Conservation (phyloP, 1,140 invertebrate genomes). For the Pseudomyrmex pallidus region DNA sequence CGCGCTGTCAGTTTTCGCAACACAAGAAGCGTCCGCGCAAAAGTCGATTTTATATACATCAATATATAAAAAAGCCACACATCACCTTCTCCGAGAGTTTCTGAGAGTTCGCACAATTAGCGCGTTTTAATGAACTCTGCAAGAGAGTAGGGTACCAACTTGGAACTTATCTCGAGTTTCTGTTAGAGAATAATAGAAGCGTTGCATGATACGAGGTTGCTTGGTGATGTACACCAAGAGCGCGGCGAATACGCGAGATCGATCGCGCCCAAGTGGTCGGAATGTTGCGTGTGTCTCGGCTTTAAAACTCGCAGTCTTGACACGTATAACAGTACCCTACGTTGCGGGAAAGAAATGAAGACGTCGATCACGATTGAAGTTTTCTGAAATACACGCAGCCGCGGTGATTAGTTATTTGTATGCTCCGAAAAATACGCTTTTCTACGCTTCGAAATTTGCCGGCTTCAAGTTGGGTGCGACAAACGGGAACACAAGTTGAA, state of each 20-base stretch:
- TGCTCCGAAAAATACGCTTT: too few species aligned
- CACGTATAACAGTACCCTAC: background rate
- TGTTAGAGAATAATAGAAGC: background rate
- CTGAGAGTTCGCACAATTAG: constrained; percentile 3
- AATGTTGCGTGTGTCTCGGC: background rate
- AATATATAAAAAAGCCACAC: background rate
- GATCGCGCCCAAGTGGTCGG: constrained; percentile 27
- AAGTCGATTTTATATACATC: background rate
- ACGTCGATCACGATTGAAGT: constrained; percentile 11
- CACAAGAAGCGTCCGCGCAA: background rate
- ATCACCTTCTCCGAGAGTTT: background rate
- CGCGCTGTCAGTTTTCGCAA: constrained; percentile 58
- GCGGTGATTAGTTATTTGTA: too few species aligned
- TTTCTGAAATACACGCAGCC: background rate
- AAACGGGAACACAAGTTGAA: too few species aligned
- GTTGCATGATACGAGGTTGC: background rate
- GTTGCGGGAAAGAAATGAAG: background rate
- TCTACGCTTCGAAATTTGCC: constrained; percentile 24
- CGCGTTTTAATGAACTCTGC: constrained; percentile 12
- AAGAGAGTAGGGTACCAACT: constrained; percentile 2
- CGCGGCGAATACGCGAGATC: constrained; percentile 14
- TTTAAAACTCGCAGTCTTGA: background rate
- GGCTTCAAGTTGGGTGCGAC: background rate
- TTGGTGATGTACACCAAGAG: background rate
- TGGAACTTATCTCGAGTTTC: background rate